A percentile compares a stretch with the other conserved stretches of the same genome.
Conservation (phyloP, 1,140 invertebrate genomes). For the Lamellibrachia luymesi region DNA sequence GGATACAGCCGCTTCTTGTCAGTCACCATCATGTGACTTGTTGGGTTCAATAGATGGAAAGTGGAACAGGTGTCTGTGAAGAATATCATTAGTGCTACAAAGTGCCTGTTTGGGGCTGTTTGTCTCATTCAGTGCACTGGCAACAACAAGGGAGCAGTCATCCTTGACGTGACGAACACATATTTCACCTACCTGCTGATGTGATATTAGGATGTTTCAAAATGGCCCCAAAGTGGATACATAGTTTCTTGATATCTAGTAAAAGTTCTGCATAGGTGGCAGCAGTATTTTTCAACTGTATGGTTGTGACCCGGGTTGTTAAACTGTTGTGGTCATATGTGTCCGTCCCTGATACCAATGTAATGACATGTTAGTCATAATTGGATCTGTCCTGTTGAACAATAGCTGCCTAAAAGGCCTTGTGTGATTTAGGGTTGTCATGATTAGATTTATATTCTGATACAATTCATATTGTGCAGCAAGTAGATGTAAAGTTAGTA, state of each 20-base stretch:
- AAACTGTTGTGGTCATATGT: background rate
- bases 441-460: background rate
- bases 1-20: background rate
- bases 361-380: background rate
- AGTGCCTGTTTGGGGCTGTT: background rate
- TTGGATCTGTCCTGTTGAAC: background rate
- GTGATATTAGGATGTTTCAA: background rate
- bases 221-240: background rate
- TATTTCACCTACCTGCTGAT: background rate
- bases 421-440: background rate
- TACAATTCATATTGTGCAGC: background rate
- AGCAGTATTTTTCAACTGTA: background rate
- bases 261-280: background rate
- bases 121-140: background rate
- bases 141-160: background rate
- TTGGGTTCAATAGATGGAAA: background rate
- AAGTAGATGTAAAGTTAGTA: background rate
- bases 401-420: background rate
- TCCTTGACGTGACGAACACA: background rate
- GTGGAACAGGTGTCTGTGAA: background rate
- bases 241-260: background rate
- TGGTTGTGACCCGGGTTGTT: background rate
- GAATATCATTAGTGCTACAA: background rate
- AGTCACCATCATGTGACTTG: background rate
- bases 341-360: background rate